Base-by-base conservation (phyloP, 2,113 vertebrate genomes). In the Apeltes quadracus region DNA sequence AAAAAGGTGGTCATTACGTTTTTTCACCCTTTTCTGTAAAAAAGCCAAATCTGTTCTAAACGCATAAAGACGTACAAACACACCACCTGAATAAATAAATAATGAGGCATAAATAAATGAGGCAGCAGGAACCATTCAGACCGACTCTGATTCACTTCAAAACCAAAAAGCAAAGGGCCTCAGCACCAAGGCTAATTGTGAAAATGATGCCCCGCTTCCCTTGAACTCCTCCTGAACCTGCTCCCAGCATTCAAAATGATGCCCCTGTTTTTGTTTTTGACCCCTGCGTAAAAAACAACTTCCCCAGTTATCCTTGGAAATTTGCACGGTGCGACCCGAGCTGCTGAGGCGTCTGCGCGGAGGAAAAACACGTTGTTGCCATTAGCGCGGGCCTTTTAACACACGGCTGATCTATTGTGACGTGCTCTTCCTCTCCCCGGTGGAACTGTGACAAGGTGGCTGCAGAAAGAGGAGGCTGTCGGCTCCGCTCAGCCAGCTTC, bases 141-240 rank as follows among this genome's bases (percentile, higher is more conserved):
- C 80, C 61, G 55, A 75, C 25, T 80, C 43, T 61, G 23, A 74
- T 54, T 70, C 55, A 76, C 10, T 7, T 43, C 11, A 23, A 61
- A 82, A 46, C 59, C 55, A 41, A 80, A 72, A 46, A 20, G 56
- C 39, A 66, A 36, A 34, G 51, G 48, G 69, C 79, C 72, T 71
- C 48, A 23, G 50, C 39, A 80, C 67, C 22, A 8, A 32, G 59
- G 43, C 75, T 73, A 84, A 87, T 88, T 79, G 50, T 70, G 74
- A 78, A 87, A 89, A 86, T 64, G 72, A 82, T 65, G 78, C 61
- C 72, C 53, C 57, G 70, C 46, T 79, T 86, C 66, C 84, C 79
- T 79, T 90, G 85, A 91, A 88, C 90, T 88, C 63, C 53, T n/a
- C 39, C 41, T 88, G 89, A 92, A 87, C 90, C 78, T 72, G 14